Conservation (phyloP, 2,113 vertebrate genomes). For the Hucho hucho region DNA sequence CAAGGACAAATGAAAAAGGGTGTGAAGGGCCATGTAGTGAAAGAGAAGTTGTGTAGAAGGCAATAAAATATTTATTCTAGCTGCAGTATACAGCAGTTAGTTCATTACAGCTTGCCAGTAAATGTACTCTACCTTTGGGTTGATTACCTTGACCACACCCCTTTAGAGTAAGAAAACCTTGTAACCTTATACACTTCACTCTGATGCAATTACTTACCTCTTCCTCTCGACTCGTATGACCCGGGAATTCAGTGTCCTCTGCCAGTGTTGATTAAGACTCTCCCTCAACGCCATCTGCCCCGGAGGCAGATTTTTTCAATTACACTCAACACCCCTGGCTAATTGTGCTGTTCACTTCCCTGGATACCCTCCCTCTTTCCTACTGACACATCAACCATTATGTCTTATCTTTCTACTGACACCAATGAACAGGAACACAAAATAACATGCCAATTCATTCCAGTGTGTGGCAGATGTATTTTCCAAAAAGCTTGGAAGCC, state of each 20-base stretch:
- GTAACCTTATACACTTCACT: neutral
- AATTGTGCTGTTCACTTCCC: neutral
- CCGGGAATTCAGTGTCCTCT: neutral
- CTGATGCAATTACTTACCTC: constrained; percentile 1
- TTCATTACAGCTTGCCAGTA: too few relatives aligned
- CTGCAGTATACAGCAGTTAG: too few relatives aligned
- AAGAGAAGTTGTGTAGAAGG: too few relatives aligned
- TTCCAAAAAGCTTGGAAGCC: neutral
- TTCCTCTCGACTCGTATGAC: neutral
- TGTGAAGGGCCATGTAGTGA: too few relatives aligned
- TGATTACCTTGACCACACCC: neutral
- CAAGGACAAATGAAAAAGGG: too few relatives aligned
- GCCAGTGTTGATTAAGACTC: constrained; percentile 4
- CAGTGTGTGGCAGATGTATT: neutral
- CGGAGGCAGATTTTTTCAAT: neutral
- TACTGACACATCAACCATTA: neutral
- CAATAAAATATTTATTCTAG: too few relatives aligned
- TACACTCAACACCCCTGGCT: neutral
- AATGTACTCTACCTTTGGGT: neutral
- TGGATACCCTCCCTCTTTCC: neutral
- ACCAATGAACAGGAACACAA: neutral
- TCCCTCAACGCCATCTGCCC: constrained; percentile 2
- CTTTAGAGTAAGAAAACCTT: neutral
- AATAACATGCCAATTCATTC: too few relatives aligned
- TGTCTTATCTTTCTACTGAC: neutral